These are phyloP conservation scores for Drosophila pandora DNA, from an alignment of 1,140 invertebrate species.

Conservation along the genomic window DNA sequence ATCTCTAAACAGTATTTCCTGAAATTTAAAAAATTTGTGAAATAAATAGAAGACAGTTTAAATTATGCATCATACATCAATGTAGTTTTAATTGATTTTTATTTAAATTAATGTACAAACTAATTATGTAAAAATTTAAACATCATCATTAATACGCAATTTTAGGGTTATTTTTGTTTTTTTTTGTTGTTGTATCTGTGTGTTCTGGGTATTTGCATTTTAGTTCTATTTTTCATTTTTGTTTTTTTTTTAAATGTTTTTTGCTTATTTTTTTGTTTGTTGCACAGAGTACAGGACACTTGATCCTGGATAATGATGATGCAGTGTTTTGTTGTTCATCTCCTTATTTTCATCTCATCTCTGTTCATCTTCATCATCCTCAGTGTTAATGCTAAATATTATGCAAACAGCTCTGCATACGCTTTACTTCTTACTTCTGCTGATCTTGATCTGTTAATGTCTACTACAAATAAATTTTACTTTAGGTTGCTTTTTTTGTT, in stretches of 20 bases:
- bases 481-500: constrained; percentile 9
- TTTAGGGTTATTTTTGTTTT: constrained; percentile 56
- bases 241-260: too few relatives aligned
- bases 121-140: constrained; percentile 82
- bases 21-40: not conserved
- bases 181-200: constrained; percentile 27
- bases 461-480: constrained; percentile 33
- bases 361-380: constrained; percentile 29
- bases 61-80: constrained; percentile 41
- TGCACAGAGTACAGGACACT: constrained; percentile 54
- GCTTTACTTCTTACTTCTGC: constrained; percentile 45
- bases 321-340: constrained; percentile 40
- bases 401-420: constrained; percentile 70
- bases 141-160: constrained; percentile 76
- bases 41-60: not conserved
- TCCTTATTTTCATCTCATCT: constrained; percentile 19
- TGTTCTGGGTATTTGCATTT: constrained; percentile 41
- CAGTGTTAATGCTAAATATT: constrained; percentile 54
- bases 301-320: constrained; percentile 18
- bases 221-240: constrained; percentile 36
- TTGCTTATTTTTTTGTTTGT: not conserved
- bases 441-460: constrained; percentile 26
- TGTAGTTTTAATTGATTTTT: constrained; percentile 78
- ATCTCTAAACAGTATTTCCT: not conserved
- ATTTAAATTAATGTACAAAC: constrained; percentile 82